Conservation (phyloP, 2,113 vertebrate genomes). For the Dendropsophus ebraccatus region DNA sequence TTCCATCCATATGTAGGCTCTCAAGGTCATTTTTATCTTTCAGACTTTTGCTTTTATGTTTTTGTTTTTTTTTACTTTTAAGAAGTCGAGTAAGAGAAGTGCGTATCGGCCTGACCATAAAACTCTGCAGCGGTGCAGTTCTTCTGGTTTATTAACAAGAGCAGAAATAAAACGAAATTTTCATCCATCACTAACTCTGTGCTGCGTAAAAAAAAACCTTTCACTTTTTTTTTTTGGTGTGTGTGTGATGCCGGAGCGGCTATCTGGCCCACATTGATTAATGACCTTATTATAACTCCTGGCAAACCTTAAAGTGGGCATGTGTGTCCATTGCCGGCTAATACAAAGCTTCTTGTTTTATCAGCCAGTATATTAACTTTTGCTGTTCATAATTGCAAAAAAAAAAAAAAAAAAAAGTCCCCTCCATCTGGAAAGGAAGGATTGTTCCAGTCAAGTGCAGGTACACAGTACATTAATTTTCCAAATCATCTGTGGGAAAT, state of each 20-base stretch:
- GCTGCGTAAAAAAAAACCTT: constrained; percentile 61
- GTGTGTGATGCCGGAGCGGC: constrained; percentile 6
- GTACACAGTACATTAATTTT: constrained; percentile 34
- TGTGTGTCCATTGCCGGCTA: constrained; percentile 1
- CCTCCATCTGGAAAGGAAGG: not conserved
- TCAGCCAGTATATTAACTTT: constrained; percentile 40
- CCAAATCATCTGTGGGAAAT: constrained; percentile 24
- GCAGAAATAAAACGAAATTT: constrained; percentile 59
- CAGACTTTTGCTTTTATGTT: constrained; percentile 28
- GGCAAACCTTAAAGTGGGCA: not conserved
- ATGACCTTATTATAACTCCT: constrained; percentile 46
- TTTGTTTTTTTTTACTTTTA: constrained; percentile 37
- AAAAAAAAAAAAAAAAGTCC: constrained; percentile 17
- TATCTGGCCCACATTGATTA: constrained; percentile 59
- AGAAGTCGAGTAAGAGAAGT: constrained; percentile 46
- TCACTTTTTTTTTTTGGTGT: constrained; percentile 50
- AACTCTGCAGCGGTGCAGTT: constrained; percentile 34
- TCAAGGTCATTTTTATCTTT: constrained; percentile 54
- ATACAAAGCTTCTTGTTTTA: constrained; percentile 38
- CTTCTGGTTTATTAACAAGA: constrained; percentile 59
- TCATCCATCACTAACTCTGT: constrained; percentile 55
- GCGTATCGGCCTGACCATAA: constrained; percentile 59
- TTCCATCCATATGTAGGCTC: constrained; percentile 8
- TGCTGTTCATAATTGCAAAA: constrained; percentile 32
- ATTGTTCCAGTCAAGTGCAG: constrained; percentile 12